Evolutionary conservation across 2,113 vertebrate species (phyloP).

Genomic region (Lucifuga dentata): DNA sequence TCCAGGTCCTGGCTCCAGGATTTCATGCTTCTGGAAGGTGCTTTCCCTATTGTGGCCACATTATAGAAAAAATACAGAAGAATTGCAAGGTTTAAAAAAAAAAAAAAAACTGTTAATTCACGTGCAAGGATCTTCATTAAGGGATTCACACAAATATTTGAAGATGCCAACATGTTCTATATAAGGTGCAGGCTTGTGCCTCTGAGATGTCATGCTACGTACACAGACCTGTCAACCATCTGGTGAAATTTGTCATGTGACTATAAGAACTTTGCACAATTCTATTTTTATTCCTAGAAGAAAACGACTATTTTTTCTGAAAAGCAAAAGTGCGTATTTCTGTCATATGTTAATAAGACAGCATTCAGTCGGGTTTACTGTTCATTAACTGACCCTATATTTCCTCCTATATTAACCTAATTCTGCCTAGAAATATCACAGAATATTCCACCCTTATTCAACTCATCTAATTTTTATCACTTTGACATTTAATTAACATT

Average conservation of each 20-base stretch:
- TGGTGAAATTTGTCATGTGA: background rate
- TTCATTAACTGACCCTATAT: too few species aligned
- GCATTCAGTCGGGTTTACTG: too few species aligned
- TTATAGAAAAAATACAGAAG: background rate
- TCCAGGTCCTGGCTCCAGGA: too few species aligned
- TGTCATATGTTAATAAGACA: too few species aligned
- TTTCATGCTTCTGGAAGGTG: too few species aligned
- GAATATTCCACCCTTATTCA: background rate
- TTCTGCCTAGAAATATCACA: too few species aligned
- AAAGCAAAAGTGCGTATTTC: too few species aligned
- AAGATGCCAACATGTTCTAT: background rate
- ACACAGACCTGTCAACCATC: background rate
- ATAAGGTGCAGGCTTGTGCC: background rate
- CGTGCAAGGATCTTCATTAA: too few species aligned
- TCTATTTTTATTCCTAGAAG: background rate
- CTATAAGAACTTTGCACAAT: background rate
- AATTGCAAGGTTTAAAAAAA: background rate
- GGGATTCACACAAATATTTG: background rate
- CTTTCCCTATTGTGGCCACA: too few species aligned
- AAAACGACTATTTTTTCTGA: too few species aligned
- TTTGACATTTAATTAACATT: constrained; percentile 10
- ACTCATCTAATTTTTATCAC: background rate
- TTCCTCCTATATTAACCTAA: too few species aligned
- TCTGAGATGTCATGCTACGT: background rate
- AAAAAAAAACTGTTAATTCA: too few species aligned